Evolutionary conservation across 2,888 invertebrate species (phyloP), one percentile per base, ranked within the genome.

Genomic region (Hylaea fasciaria): DNA sequence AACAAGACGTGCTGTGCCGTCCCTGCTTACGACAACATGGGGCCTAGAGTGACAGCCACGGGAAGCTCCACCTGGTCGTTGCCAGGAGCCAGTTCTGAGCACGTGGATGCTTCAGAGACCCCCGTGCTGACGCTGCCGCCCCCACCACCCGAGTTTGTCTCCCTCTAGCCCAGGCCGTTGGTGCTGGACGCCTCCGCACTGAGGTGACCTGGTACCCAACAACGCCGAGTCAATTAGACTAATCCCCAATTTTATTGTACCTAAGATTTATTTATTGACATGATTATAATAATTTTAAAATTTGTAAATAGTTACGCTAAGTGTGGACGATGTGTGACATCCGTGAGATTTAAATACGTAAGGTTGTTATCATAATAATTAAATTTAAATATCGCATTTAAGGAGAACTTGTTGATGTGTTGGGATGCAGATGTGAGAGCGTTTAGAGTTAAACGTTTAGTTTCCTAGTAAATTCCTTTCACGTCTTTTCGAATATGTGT

Each of bases 11-110:
- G 89, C 66, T 94, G 89, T 81, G 86, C 92, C 37, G 92, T 89
- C 68, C 95, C 95, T 37, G 96, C 96, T 51, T 97, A 97, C 83
- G 97, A 98, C 87, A 97, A 97, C 86, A 97, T 97, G 96, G 97
- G 97, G 0, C 96, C 97, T 40, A 93, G 97, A 73, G 96, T 97
- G 53, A 97, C 97, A n/a, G 97, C 97, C 12, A 96, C 96, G 0
- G 85, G 97, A 94, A 78, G 97, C 94, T 91, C 97, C 0, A 96
- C 96, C 11, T 94, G 97, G 81, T 97, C 97, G 14, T 89, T 97
- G 71, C 96, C 96, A 63, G 96, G 91, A 37, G 89, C 91, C 0
- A 89, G 83, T 66, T 75, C 84, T 0, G 91, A 91, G 46, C 84
- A 85, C 46, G 55, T 80, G 12, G 89, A 89, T 57, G 71, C 76